Evolutionary conservation across 2,797 vertebrate genomes (phyloP).

Genomic region (Typhlichthys eigenmanni): DNA sequence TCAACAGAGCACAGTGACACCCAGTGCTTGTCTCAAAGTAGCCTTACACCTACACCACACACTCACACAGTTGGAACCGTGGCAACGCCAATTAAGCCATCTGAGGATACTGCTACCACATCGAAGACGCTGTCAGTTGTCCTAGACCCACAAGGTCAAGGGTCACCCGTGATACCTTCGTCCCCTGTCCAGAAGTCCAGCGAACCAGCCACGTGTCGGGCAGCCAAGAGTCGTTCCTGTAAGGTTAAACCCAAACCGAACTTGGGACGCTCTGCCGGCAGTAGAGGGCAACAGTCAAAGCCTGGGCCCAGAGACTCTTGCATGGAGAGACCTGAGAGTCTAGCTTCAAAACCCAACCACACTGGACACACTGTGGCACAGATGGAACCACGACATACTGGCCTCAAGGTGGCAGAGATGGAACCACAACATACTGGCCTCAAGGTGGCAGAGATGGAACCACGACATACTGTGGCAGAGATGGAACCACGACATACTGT

Average conservation of each 20-base stretch:
- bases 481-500: not conserved
- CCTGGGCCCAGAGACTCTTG: conserved; percentile 9
- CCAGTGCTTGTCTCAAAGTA: conserved; percentile 32
- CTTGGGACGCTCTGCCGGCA: not conserved
- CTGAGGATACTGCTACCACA: not conserved
- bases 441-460: conserved; percentile 7
- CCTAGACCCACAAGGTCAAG: not conserved
- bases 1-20: conserved; percentile 30
- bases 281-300: conserved; percentile 3
- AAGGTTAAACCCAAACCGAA: conserved; percentile 38
- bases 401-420: not conserved
- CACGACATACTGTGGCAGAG: not conserved
- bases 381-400: conserved; percentile 11
- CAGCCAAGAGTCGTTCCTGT: conserved; percentile 9
- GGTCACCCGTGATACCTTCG: not conserved
- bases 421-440: conserved; percentile 11
- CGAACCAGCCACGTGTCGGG: not conserved
- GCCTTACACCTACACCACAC: conserved; percentile 20
- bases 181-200: conserved; percentile 2
- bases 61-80: conserved; percentile 14
- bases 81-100: not conserved
- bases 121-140: not conserved
- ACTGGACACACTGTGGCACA: conserved; percentile 1
- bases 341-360: conserved; percentile 7
- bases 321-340: not conserved